phyloP scores from a whole-genome alignment of 2,888 invertebrate genomes.

The Ochropacha duplaris region DNA sequence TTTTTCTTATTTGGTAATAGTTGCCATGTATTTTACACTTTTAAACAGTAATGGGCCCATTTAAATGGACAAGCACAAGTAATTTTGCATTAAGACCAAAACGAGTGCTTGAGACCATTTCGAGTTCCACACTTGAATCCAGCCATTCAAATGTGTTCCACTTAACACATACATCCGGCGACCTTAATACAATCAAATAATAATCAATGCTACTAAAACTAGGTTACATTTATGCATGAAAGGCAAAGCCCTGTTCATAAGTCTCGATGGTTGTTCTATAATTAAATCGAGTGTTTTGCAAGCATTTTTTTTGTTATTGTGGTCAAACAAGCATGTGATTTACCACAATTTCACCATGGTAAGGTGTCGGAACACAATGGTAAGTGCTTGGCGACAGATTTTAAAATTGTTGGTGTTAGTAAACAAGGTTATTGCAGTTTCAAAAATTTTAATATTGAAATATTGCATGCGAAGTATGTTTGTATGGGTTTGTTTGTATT shows the following conservation, averaged over 20 bases:
- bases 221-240: conserved; percentile 2
- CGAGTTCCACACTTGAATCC: conserved; percentile 36
- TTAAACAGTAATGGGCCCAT: background rate
- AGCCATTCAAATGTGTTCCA: conserved; percentile 55
- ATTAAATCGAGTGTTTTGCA: conserved; percentile 26
- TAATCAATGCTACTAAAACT: conserved; percentile 25
- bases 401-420: too few relatives aligned
- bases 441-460: conserved; percentile 27
- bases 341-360: too few relatives aligned
- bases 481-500: conserved; percentile 19
- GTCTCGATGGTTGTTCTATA: conserved; percentile 58
- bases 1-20: background rate
- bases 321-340: too few relatives aligned
- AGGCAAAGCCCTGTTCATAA: conserved; percentile 11
- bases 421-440: conserved; percentile 8
- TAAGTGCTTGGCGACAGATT: too few relatives aligned
- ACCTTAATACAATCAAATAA: conserved; percentile 51
- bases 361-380: too few relatives aligned
- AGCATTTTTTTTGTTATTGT: too few relatives aligned
- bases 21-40: conserved; percentile 1
- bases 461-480: conserved; percentile 36
- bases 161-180: conserved; percentile 59
- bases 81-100: conserved; percentile 20
- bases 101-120: conserved; percentile 24
- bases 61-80: conserved; percentile 12